Conservation (phyloP, 2,113 vertebrate genomes). For the Parus major region DNA sequence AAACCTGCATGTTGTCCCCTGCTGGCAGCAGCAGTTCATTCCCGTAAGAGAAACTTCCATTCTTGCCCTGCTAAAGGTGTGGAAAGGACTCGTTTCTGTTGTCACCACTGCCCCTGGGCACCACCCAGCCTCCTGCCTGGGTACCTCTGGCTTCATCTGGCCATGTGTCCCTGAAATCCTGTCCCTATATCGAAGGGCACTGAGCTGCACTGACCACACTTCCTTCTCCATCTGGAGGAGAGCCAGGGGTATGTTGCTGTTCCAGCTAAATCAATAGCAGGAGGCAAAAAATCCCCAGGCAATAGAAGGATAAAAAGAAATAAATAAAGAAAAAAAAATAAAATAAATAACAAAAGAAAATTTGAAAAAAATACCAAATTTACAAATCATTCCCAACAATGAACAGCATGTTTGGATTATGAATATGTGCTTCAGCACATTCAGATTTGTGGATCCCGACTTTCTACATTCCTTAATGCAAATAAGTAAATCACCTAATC, state of each 20-base stretch:
- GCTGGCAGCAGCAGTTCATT: not conserved
- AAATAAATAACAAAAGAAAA: not conserved
- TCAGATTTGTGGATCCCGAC: not conserved
- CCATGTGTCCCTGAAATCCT: not conserved
- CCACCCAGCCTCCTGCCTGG: not conserved
- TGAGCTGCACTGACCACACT: not conserved
- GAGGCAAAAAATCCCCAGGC: not conserved
- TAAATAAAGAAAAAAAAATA: fast-evolving
- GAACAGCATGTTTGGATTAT: not conserved
- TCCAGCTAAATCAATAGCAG: constrained; percentile 7
- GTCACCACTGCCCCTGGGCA: not conserved
- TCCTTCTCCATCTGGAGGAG: constrained; percentile 20
- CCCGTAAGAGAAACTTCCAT: not conserved
- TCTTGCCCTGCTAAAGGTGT: fast-evolving
- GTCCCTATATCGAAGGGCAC: not conserved
- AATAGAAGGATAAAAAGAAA: not conserved
- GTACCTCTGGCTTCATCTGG: fast-evolving
- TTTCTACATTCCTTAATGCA: not conserved
- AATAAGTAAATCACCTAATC: constrained; percentile 1
- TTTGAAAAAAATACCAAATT: not conserved
- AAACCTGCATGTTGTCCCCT: fast-evolving
- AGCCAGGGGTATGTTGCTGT: not conserved
- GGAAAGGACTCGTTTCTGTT: not conserved
- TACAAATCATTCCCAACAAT: not conserved
- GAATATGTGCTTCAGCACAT: not conserved